Evolutionary conservation across 2,113 vertebrate species (phyloP).

Genomic region (Chrysemys picta): DNA sequence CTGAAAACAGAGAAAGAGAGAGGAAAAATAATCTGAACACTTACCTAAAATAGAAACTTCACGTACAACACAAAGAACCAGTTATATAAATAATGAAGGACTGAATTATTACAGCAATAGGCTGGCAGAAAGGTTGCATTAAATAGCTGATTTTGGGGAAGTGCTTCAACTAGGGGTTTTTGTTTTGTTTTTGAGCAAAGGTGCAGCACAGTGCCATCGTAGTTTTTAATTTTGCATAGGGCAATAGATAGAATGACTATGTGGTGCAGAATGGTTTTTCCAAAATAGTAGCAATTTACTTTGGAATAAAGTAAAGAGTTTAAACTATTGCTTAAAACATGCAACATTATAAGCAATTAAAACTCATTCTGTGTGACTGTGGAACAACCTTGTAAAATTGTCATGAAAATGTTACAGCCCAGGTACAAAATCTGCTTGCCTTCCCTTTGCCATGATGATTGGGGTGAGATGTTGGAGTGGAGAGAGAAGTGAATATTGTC

Average conservation of each 20-base stretch:
- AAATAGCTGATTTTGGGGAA: conserved; percentile 85
- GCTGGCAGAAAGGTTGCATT: conserved; percentile 69
- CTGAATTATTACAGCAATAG: conserved; percentile 45
- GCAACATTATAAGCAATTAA: not conserved
- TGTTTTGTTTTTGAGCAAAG: conserved; percentile 78
- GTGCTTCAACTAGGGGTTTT: conserved; percentile 79
- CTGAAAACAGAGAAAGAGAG: not conserved
- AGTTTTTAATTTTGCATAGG: not conserved
- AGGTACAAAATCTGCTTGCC: not conserved
- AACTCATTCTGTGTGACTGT: not conserved
- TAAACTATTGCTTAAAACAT: not conserved
- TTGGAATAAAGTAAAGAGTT: not conserved
- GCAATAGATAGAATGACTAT: not conserved
- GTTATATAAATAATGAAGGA: conserved; percentile 43
- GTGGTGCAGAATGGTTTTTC: not conserved
- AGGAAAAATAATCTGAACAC: conserved; percentile 23
- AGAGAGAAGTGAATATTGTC: not conserved
- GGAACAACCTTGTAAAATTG: not conserved
- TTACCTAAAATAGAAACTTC: conserved; percentile 69
- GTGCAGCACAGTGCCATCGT: conserved; percentile 53
- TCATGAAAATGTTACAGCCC: rapidly evolving
- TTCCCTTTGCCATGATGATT: not conserved
- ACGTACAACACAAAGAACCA: conserved; percentile 5
- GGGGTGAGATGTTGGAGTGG: not conserved
- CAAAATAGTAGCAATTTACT: not conserved